Evolutionary conservation across 2,113 vertebrate species (phyloP).

Genomic region (Lethenteron reissneri): DNA sequence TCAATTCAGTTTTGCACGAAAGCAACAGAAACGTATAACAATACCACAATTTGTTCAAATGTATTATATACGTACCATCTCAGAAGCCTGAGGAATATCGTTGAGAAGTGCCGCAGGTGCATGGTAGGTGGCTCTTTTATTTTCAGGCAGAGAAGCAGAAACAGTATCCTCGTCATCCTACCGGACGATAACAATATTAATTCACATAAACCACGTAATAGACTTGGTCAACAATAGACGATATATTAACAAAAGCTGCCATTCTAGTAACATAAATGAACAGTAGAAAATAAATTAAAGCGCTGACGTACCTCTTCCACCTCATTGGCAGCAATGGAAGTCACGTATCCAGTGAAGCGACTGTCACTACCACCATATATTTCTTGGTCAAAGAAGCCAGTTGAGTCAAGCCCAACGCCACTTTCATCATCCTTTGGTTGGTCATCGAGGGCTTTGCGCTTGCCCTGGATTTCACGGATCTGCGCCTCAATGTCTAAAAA

Average conservation of each 20-base stretch:
- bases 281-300: too few species aligned
- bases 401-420: constrained; percentile 84
- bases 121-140: constrained; percentile 90
- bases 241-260: not conserved
- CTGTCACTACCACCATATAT: constrained; percentile 94
- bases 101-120: constrained; percentile 89
- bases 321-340: constrained; percentile 89
- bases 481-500: constrained; percentile 83
- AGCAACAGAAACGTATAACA: too few species aligned
- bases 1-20: too few species aligned
- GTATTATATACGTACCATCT: constrained; percentile 34
- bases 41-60: not conserved
- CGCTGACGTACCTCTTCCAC: constrained; percentile 64
- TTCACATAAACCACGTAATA: too few species aligned
- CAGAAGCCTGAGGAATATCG: constrained; percentile 84
- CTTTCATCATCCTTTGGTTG: constrained; percentile 39
- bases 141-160: constrained; percentile 67
- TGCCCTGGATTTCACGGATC: constrained; percentile 91
- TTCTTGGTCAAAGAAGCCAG: constrained; percentile 85
- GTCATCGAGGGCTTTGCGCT: constrained; percentile 51
- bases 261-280: too few species aligned
- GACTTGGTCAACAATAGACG: too few species aligned
- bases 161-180: constrained; percentile 91
- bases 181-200: constrained; percentile 6
- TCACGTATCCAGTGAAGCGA: constrained; percentile 86